phyloP scores from a whole-genome alignment of 2,888 invertebrate genomes.

The Agrotis puta region DNA sequence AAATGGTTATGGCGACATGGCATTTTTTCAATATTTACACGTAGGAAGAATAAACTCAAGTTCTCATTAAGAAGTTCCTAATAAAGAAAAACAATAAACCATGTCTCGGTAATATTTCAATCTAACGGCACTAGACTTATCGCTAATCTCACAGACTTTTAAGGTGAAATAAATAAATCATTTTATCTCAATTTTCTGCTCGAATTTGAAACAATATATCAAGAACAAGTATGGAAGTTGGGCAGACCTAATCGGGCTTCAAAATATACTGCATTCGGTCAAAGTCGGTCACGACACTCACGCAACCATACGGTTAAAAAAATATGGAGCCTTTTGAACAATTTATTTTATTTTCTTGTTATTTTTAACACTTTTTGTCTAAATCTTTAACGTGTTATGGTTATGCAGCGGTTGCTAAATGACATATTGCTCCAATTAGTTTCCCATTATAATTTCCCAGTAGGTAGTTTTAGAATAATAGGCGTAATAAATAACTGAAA shows the following conservation, averaged over 20 bases:
- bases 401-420: not conserved
- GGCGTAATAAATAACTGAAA: too few relatives aligned
- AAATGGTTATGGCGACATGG: too few relatives aligned
- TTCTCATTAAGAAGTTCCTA: not conserved
- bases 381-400: not conserved
- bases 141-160: not conserved
- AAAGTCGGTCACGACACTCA: conserved; percentile 37
- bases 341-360: conserved; percentile 17
- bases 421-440: not conserved
- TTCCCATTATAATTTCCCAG: not conserved
- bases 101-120: conserved; percentile 2
- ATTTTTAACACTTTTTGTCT: conserved; percentile 1
- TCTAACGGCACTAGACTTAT: conserved; percentile 5
- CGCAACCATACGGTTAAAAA: conserved; percentile 38
- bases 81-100: not conserved
- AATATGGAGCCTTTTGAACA: conserved; percentile 10
- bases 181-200: not conserved
- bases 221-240: conserved; percentile 20
- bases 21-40: not conserved
- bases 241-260: conserved; percentile 11
- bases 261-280: conserved; percentile 33
- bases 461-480: too few relatives aligned
- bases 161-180: conserved; percentile 15
- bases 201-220: conserved; percentile 22
- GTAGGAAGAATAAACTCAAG: not conserved